Conservation (phyloP, 1,140 invertebrate species). For the Mercenaria mercenaria region DNA sequence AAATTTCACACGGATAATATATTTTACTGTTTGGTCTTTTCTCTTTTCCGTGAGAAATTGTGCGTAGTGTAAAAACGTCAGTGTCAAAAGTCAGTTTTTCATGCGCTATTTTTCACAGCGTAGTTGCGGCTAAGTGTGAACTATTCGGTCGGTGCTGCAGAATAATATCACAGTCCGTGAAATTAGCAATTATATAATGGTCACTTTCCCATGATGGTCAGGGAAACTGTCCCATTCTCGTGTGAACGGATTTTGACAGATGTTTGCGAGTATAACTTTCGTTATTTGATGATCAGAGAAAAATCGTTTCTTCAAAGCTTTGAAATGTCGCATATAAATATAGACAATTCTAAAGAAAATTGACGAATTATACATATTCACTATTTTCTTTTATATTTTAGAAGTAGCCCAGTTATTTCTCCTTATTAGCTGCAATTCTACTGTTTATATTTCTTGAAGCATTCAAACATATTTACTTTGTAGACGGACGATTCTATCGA, state of each 20-base stretch:
- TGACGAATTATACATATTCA: no score
- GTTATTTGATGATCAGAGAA: no score
- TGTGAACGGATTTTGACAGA: constrained; percentile 10
- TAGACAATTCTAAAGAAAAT: no score
- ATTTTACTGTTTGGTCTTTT: not conserved
- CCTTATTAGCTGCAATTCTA: no score
- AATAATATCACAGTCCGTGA: constrained; percentile 6
- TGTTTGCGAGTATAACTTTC: no score
- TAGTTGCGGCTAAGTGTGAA: not conserved
- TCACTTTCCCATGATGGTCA: constrained; percentile 30
- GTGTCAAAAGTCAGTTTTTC: constrained; percentile 47
- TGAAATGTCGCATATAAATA: no score
- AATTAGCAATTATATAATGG: constrained; percentile 58
- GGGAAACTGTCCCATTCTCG: not conserved
- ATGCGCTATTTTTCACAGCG: not conserved
- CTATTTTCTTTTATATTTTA: no score
- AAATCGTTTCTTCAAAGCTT: no score
- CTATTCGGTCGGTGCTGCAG: not conserved
- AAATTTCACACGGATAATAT: not conserved
- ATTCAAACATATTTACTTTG: no score
- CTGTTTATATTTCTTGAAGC: no score
- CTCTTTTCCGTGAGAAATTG: constrained; percentile 20
- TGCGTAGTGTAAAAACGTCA: not conserved
- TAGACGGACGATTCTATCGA: no score
- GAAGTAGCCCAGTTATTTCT: no score